Evolutionary conservation across 2,888 invertebrate species (phyloP), one percentile per base, ranked within the genome.

Genomic region (Geophilus truncorum): DNA sequence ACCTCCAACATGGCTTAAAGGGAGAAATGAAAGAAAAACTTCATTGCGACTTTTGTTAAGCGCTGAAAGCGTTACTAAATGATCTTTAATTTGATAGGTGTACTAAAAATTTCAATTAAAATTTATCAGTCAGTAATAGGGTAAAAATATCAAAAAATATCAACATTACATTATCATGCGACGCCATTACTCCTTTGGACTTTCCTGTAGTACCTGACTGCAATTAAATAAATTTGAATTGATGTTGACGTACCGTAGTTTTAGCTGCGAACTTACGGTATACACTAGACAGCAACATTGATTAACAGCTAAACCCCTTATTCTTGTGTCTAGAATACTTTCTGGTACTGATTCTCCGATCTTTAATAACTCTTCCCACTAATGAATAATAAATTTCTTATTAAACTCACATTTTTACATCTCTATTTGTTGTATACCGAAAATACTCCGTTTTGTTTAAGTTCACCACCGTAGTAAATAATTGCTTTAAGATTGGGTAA

Each of bases 251-350:
- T n/a, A n/a, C n/a, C n/a, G n/a, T n/a, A n/a, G n/a, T n/a, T n/a
- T n/a, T n/a, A n/a, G n/a, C n/a, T n/a, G n/a, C n/a, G n/a, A n/a
- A n/a, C 15, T 77, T 77, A 79, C 79, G 18, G 87, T 87, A 83
- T 86, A 87, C 40, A 87, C 86, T 9, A 87, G 84, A 7, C 85
- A 84, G 81, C 85, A 86, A 81, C 86, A 86, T 80, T 85, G 86
- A 83, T 87, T 87, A 15, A 85, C 85, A 4, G 84, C 84, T 45
- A 83, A 83, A 10, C 81, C 23, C 5, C 80, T 77, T 15, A 86
- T 81, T 78, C 86, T 81, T 18, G 84, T 83, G 32, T 86, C 84
- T 34, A 87, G 82, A 1, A 79, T 83, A 15, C 83, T 81, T 40
- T 85, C 85, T 5, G 84, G 76, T 1, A 85, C 84, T 76, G 84